These are phyloP conservation scores for Cephalopholis sonnerati DNA, from an alignment of 2,113 vertebrate genomes.

Conservation along the genomic window DNA sequence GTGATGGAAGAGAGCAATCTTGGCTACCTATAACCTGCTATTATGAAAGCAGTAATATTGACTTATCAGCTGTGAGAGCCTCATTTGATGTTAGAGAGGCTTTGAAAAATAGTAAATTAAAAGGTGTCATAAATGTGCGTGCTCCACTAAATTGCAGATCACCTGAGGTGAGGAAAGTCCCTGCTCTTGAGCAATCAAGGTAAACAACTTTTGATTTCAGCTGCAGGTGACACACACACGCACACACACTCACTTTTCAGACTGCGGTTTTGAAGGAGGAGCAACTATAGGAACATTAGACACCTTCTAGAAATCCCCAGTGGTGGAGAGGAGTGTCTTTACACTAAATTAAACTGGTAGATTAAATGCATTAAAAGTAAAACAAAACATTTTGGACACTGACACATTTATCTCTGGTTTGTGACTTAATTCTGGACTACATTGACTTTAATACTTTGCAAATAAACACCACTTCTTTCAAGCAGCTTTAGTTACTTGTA, in stretches of 20 bases:
- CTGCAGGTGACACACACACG: constrained; percentile 55
- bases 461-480: neutral
- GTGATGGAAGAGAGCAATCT: neutral
- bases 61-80: constrained; percentile 14
- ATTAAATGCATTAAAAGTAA: neutral
- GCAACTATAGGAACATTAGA: constrained; percentile 20
- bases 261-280: constrained; percentile 18
- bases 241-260: constrained; percentile 46
- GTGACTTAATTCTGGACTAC: neutral
- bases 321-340: neutral
- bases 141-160: constrained; percentile 42
- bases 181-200: constrained; percentile 33
- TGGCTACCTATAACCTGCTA: constrained; percentile 29
- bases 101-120: constrained; percentile 63
- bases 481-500: neutral
- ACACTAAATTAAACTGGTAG: neutral
- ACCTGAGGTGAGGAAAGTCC: constrained; percentile 76
- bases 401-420: neutral
- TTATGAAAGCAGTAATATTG: constrained; percentile 30
- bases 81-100: constrained; percentile 42
- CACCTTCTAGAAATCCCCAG: constrained; percentile 56
- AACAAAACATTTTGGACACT: neutral
- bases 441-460: neutral
- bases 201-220: constrained; percentile 64
- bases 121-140: constrained; percentile 44